Evolutionary conservation across 1,140 invertebrate species (phyloP), one percentile per base, ranked within the genome.

Genomic region (Himalopsyche phryganea): DNA sequence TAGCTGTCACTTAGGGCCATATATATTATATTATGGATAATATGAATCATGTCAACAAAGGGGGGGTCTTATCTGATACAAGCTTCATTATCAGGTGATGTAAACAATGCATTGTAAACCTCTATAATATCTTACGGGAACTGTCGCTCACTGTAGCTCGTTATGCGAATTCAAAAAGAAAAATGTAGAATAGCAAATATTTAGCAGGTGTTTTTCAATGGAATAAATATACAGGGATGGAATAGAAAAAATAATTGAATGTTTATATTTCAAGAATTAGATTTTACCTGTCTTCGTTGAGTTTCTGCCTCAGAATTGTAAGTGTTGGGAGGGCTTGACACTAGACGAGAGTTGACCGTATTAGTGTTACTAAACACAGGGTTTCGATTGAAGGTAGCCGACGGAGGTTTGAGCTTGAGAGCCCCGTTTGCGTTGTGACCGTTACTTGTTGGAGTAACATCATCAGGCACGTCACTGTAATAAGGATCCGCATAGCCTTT

Each of bases 351-450:
- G 15, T 38, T 13, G 14, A 15, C 15, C 4, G 33, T 5, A 9
- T 9, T 32, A 7, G 48, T 1, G 11, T 14, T 48, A 17, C 50
- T 65, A 35, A 65, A 65, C 14, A 51, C 70, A 3, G 79, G 78
- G 67, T 81, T 81, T 2, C 80, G 71, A 66, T 81, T 79, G 54
- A 77, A 81, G 32, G 75, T 77, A 0, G 80, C 77, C 45, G 79
- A 80, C 0, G 78, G 77, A 11, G 71, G 61, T 53, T 79, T 69
- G 13, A 76, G 36, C 36, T 71, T 73, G 70, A 70, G 2, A 68
- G 65, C 36, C 46, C 0, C 6, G 23, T 45, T 19, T 6, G 42
- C 6, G 17, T 4, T 45, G 9, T 45, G 42, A 10, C 10, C 42
- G 10, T 45, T 45, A 17, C n/a, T 20, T 7, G 6, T n/a, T 13